Percentiles rank a stretch among this genome's conserved stretches.
Conservation (phyloP, 2,113 vertebrate species). For the rat (Rattus norvegicus) region DNA sequence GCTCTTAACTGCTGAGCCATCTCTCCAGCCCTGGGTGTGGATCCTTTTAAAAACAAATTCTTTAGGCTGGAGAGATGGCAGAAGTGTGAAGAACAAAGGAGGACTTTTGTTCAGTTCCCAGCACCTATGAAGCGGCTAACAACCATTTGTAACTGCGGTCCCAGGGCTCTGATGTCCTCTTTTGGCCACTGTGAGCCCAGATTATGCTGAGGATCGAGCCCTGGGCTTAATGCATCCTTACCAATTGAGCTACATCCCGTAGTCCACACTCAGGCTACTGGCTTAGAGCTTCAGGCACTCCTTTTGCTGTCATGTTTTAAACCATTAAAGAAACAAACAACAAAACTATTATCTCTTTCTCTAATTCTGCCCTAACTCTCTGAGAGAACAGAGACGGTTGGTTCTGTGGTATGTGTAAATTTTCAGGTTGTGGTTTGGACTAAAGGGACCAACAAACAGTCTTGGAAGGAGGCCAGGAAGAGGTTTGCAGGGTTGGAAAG, state of each 20-base stretch:
- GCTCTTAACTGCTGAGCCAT: no score
- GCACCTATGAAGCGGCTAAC: background rate
- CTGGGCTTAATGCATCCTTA: background rate
- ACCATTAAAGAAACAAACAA: background rate
- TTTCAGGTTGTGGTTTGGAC: background rate
- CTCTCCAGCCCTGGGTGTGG: background rate
- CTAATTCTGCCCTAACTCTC: background rate
- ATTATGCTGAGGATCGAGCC: background rate
- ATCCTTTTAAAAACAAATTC: background rate
- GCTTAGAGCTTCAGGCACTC: background rate
- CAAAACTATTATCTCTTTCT: conserved; percentile 1
- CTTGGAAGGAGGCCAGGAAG: background rate
- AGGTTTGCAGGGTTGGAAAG: background rate
- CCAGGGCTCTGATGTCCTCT: background rate
- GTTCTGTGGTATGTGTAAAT: background rate
- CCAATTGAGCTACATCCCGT: background rate
- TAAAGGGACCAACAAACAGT: background rate
- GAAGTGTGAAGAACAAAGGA: background rate
- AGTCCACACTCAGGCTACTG: background rate
- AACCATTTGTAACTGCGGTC: background rate
- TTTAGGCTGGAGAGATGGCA: background rate
- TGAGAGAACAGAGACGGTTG: background rate
- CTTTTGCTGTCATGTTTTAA: background rate
- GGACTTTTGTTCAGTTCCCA: background rate
- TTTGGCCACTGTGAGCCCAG: background rate